Base-by-base conservation (phyloP, 2,113 vertebrate species). In the Mohoua ochrocephala region DNA sequence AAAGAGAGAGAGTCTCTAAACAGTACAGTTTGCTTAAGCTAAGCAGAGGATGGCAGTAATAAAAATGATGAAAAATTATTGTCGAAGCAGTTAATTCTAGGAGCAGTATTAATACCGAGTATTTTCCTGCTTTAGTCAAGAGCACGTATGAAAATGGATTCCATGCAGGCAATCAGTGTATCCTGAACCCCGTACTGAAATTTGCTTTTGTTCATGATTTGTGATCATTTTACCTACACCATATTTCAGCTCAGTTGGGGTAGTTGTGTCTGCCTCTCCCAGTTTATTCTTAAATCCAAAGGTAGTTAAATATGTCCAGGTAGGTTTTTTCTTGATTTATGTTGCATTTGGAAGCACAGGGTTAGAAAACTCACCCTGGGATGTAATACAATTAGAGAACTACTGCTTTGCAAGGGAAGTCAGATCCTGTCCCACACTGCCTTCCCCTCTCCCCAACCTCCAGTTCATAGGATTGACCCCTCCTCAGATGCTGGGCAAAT, bases 361-460 rank as follows among this genome's bases (percentile, higher is more conserved):
- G 4, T 56, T 80, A 47, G 68, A 76, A 80, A 71, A 86, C 30
- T 50, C 13, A 37, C 42, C 13, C 11, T 56, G 23, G 16, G 27
- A 28, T 41, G 19, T n/a, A 44, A 12, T 35, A 13, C 27, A 31
- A 3, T n/a, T 53, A 42, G 28, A 84, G 21, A 77, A 69, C 11
- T 27, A 30, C 10, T 49, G 16, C 37, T 87, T 59, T 44, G 20
- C 18, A 71, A 45, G 23, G 12, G 4, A 63, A 50, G 22, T 47
- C 15, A 14, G 10, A 26, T 69, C 13, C 7, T 13, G 8, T 39
- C 15, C 6, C 10, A 53, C 12, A 19, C 4, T 11, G 17, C 24
- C 17, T 31, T 54, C 3, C 20, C 26, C 10, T n/a, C 16, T 76
- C 21, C 8, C 23, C 0, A 0, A 12, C 7, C 28, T 84, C 24